Evolutionary conservation across 2,797 vertebrate genomes (phyloP), one percentile per base, ranked within the genome.

Genomic region (Eptatretus atami): DNA sequence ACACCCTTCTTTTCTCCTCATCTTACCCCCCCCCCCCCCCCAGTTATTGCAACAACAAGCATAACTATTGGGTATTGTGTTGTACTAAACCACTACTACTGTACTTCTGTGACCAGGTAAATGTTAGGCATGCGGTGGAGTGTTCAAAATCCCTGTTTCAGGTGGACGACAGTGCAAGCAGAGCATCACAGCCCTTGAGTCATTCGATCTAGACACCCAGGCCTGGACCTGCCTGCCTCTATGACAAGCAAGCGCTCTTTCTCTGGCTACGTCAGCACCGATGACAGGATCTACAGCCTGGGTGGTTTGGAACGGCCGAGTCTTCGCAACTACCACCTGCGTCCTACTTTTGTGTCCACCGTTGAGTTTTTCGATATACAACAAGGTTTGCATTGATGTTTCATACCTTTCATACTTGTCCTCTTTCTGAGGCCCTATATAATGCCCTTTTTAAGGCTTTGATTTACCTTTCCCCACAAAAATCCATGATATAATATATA

Each of bases 271-370:
- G 73, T 90, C 69, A 80, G 81, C 74, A 76, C 84, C 13, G 75
- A 74, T 10, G 81, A 78, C 15, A 77, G 76, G 64, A 71, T 95
- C 66, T 88, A 83, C 73, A 82, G 87, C 67, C 77, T 96, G 2
- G 88, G 88, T 52, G 90, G 90, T 14, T 76, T 96, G 67, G 74
- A 84, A 19, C 86, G 92, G 69, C 86, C 84, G 1, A 81, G 83
- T 11, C 57, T 61, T n/a, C 57, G 24, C 57, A 61, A 61, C 57
- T 77, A 80, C 67, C 87, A 95, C 73, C 79, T 84, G 61, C 81
- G 78, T 70, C 92, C 90, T 69, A 95, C 94, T 74, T 96, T 96
- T 73, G 86, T 90, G 70, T 83, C 82, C 74, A 95, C 86, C 0
- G 76, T 94, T 74, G 86, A 92, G 25, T 75, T 90, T 67, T 96